Percentiles rank a stretch among this genome's conserved stretches.
These are phyloP conservation scores for Panagrolaimus sp. DNA, from an alignment of 1,140 invertebrate genomes.

Conservation along the genomic window DNA sequence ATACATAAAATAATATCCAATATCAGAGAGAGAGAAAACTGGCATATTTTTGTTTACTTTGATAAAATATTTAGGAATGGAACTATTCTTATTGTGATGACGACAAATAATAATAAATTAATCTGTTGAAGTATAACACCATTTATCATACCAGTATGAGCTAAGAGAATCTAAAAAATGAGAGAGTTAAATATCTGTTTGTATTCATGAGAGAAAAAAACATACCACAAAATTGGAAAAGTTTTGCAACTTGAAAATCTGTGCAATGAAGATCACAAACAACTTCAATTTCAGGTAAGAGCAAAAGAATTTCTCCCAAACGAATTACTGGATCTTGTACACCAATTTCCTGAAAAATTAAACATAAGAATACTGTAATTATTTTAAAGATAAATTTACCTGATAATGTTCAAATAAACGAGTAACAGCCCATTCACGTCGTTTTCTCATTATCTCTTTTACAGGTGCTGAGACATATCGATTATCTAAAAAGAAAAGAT, in stretches of 20 bases:
- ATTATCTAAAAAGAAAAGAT: conserved; percentile 14
- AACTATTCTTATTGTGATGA: too few species aligned
- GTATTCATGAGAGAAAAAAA: neutral
- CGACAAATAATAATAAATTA: too few species aligned
- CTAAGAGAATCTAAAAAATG: conserved; percentile 7
- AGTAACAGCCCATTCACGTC: conserved; percentile 24
- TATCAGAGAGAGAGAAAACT: too few species aligned
- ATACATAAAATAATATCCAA: too few species aligned
- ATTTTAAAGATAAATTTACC: too few species aligned
- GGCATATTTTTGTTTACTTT: too few species aligned
- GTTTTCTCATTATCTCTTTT: conserved; percentile 20
- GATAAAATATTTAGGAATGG: too few species aligned
- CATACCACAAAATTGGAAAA: conserved; percentile 17
- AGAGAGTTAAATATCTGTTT: neutral
- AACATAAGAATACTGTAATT: too few species aligned
- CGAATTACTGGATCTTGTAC: conserved; percentile 23
- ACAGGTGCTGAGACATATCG: conserved; percentile 13
- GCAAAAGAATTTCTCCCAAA: conserved; percentile 27
- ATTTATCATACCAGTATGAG: conserved; percentile 10
- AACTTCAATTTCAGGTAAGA: conserved; percentile 30
- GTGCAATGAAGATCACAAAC: conserved; percentile 12
- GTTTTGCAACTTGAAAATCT: conserved; percentile 18
- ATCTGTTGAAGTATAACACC: neutral
- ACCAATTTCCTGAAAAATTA: neutral
- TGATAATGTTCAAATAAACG: conserved; percentile 23